Base-by-base conservation (phyloP, 2,797 vertebrate species). In the Neostethus bicornis region DNA sequence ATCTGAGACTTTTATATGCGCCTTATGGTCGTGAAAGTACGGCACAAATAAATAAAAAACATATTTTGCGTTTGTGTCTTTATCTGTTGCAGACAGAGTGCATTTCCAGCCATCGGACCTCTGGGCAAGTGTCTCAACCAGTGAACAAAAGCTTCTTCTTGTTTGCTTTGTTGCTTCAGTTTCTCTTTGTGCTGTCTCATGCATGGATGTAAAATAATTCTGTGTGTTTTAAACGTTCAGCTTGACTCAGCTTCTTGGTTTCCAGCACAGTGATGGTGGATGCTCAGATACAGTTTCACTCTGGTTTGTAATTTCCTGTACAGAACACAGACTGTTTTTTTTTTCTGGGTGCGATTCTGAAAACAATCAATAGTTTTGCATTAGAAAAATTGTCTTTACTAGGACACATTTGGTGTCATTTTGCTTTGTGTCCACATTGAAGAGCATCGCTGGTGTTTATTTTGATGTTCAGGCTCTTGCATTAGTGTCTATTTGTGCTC, bases 81-180 rank as follows among this genome's bases (percentile, higher is more conserved):
- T n/a, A n/a, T n/a, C n/a, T n/a, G n/a, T n/a, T n/a, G n/a, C n/a
- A n/a, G n/a, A n/a, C n/a, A n/a, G n/a, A n/a, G n/a, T 16, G n/a
- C n/a, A n/a, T 7, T 16, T 41, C 25, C 16, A 50, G 48, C 29
- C 3, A 9, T 35, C 43, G 37, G 51, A n/a, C 26, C 23, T 10
- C n/a, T 25, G 34, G 26, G 46, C 12, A 41, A 72, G 49, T 29
- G 51, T 45, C 51, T 47, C 41, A 51, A 71, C 60, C 46, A 8
- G 34, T 43, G 61, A 67, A 69, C 61, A 61, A 66, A 72, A 23
- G 26, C 31, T 19, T 8, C 25, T 17, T 19, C 39, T 32, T 13
- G 11, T 12, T 43, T 2, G 13, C 17, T 20, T 7, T 37, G 24
- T 51, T 46, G 51, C 17, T 0, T 3, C 19, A 20, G 45, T 28